phyloP scores from a whole-genome alignment of 2,888 invertebrate species.

The Morpho helenor region DNA sequence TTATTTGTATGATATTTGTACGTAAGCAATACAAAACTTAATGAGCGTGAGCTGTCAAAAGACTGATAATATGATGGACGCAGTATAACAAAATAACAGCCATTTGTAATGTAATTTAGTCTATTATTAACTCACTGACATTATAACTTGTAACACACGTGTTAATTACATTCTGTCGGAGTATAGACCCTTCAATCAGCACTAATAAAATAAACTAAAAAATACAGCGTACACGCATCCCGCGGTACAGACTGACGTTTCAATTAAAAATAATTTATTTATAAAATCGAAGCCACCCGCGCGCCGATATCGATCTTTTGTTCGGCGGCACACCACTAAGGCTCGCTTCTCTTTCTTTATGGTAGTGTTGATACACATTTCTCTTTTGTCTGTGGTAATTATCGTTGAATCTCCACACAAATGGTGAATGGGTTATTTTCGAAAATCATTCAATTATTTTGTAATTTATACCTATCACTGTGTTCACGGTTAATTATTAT shows the following conservation, averaged over 20 bases:
- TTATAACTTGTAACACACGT: neutral
- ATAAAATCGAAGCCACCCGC: slow-evolving; percentile 36
- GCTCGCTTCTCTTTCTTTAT: slow-evolving; percentile 26
- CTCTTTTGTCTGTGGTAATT: slow-evolving; percentile 37
- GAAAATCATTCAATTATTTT: slow-evolving; percentile 36
- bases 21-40: too few species aligned
- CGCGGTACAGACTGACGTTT: slow-evolving; percentile 38
- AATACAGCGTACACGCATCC: slow-evolving; percentile 23
- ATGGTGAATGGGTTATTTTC: slow-evolving; percentile 28
- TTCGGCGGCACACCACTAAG: slow-evolving; percentile 35
- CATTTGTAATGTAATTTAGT: too few species aligned
- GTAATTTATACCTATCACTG: slow-evolving; percentile 31
- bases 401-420: slow-evolving; percentile 32
- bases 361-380: slow-evolving; percentile 35
- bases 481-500: slow-evolving; percentile 24
- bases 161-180: slow-evolving; percentile 14
- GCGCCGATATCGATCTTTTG: slow-evolving; percentile 39
- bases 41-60: too few species aligned
- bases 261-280: slow-evolving; percentile 44
- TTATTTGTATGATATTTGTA: too few species aligned
- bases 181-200: slow-evolving; percentile 12
- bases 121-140: too few species aligned
- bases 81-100: too few species aligned
- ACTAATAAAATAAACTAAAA: slow-evolving; percentile 20
- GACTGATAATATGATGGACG: too few species aligned